Evolutionary conservation across 2,113 vertebrate genomes (phyloP).

Genomic region (Sprattus sprattus): DNA sequence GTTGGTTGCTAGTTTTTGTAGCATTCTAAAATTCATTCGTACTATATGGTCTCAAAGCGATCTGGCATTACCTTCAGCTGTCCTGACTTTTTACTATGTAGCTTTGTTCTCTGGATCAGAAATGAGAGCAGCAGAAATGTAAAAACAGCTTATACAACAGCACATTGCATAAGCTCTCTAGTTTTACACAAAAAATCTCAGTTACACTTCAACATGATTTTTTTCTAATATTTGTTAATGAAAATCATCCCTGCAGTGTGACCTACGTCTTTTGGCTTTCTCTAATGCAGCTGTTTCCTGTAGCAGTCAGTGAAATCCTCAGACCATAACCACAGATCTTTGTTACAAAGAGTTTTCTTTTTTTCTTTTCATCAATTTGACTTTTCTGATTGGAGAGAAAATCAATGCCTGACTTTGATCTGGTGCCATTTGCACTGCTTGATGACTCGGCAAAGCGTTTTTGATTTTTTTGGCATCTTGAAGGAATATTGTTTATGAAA

Average conservation of each 20-base stretch:
- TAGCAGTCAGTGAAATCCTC: neutral
- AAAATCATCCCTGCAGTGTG: neutral
- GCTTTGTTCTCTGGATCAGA: no score
- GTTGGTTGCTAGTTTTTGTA: no score
- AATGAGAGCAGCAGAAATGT: neutral
- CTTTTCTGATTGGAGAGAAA: conserved; percentile 12
- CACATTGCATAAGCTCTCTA: neutral
- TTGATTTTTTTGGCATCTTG: neutral
- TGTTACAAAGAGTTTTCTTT: neutral
- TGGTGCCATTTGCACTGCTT: neutral
- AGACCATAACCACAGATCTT: neutral
- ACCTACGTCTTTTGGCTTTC: neutral
- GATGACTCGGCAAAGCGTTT: neutral
- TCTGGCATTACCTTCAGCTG: no score
- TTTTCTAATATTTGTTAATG: no score
- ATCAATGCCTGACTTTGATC: neutral
- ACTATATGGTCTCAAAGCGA: no score
- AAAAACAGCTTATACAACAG: neutral
- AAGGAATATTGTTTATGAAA: neutral
- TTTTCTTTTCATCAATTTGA: conserved; percentile 16
- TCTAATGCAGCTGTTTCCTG: neutral
- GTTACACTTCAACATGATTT: no score
- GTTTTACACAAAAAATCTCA: no score
- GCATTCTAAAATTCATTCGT: no score
- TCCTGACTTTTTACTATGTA: no score